These are phyloP conservation scores for Lithodes maja DNA, from an alignment of 2,888 invertebrate genomes.

Conservation along the genomic window DNA sequence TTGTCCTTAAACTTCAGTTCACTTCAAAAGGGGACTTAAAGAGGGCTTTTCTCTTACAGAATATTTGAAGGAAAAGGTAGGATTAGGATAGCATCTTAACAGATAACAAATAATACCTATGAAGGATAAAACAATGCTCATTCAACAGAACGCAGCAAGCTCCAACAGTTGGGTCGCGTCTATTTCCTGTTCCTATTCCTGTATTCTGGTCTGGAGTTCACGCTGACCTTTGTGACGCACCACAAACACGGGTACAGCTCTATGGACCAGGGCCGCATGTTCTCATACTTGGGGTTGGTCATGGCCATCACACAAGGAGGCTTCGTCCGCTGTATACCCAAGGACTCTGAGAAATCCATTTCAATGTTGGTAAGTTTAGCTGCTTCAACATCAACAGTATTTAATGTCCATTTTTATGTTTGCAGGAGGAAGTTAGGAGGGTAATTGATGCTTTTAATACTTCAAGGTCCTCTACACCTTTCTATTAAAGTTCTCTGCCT, in stretches of 20 bases:
- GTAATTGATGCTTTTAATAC: too few relatives aligned
- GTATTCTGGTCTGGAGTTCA: slow-evolving; percentile 97
- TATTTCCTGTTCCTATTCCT: slow-evolving; percentile 95
- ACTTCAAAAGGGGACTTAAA: too few relatives aligned
- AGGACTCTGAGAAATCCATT: slow-evolving; percentile 82
- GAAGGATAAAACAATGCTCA: not conserved
- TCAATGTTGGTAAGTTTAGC: slow-evolving; percentile 75
- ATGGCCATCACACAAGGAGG: slow-evolving; percentile 95
- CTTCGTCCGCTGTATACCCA: slow-evolving; percentile 85
- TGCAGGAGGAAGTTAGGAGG: too few relatives aligned
- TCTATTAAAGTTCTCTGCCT: too few relatives aligned
- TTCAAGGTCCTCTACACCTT: too few relatives aligned
- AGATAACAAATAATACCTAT: too few relatives aligned
- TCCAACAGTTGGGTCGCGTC: slow-evolving; percentile 83
- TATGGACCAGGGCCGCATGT: slow-evolving; percentile 99
- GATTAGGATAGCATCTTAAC: too few relatives aligned
- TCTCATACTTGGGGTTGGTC: slow-evolving; percentile 91
- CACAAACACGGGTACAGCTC: slow-evolving; percentile 92
- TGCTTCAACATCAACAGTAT: too few relatives aligned
- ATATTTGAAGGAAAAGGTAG: too few relatives aligned
- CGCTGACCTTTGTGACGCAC: slow-evolving; percentile 96
- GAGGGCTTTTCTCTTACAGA: too few relatives aligned
- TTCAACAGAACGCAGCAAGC: slow-evolving; percentile 79
- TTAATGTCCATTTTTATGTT: too few relatives aligned
- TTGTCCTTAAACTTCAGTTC: too few relatives aligned